Base-by-base conservation (phyloP, 1,140 invertebrate species). In the Anoplolepis gracilipes region DNA sequence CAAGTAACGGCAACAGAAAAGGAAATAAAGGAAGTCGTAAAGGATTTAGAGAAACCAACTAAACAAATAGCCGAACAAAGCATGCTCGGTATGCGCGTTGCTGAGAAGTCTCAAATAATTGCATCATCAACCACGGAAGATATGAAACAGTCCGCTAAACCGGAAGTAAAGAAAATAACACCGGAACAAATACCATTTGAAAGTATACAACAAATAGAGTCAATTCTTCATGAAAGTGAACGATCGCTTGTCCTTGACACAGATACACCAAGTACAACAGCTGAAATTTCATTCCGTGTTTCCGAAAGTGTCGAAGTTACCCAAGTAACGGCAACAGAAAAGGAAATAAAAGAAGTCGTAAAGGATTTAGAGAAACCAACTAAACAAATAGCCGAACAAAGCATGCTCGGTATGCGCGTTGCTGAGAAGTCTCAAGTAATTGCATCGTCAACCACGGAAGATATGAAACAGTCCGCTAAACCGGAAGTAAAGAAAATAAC, bases 321-420 rank as follows among this genome's bases (percentile, higher is more conserved):
- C 0, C 91, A 95, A 89, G 78, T 94, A 19, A 92, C 86, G 1
- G 42, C 87, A 1, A 90, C 91, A 46, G 94, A 95, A 82, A 93
- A 94, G 55, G 93, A 95, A 89, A 86, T 88, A 1, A 92, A 93
- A 76, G 92, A 95, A 91, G 88, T 95, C 0, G 87, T 93, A 4
- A 93, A 91, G 84, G 93, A 91, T 1, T 84, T 90, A 36, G 93
- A 94, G 25, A 85, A 86, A 62, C 89, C 91, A 49, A 76, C 28
- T 0, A 62, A 90, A 75, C 92, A 93, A 77, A 88, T 36, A 19
- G 94, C 94, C 6, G 85, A 92, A 64, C 79, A 87, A 6, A 92
- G 77, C 49, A 69, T 94, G 10, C 13, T 84, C 6, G 90, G 92
- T 46, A 85, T 90, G 57, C 90, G 79, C 25, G 92, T 91, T 5